These are phyloP conservation scores for Casuarius casuarius DNA, from an alignment of 2,113 vertebrate species.

Conservation along the genomic window DNA sequence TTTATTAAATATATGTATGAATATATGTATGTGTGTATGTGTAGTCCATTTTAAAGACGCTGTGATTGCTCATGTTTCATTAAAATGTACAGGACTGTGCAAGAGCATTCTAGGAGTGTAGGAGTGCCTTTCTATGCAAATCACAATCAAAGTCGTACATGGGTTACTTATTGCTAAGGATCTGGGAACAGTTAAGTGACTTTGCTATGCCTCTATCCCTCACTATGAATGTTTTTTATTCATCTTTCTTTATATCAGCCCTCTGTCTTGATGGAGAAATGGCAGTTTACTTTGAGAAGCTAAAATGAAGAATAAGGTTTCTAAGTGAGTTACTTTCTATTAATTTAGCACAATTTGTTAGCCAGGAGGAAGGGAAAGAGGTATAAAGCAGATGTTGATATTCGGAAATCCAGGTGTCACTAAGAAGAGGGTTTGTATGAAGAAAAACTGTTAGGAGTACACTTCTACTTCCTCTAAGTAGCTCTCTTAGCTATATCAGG, in stretches of 20 bases:
- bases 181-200: neutral
- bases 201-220: neutral
- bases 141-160: neutral
- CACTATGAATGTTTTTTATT: neutral
- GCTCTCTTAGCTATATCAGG: neutral
- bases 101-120: neutral
- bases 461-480: neutral
- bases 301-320: neutral
- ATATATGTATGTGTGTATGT: neutral
- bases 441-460: neutral
- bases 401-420: neutral
- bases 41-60: neutral
- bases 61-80: neutral
- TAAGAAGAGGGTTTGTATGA: neutral
- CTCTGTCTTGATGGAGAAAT: neutral
- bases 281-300: neutral
- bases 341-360: neutral
- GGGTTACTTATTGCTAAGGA: neutral
- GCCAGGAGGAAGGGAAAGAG: neutral
- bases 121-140: neutral
- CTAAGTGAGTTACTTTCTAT: neutral
- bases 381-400: neutral
- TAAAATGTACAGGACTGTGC: neutral
- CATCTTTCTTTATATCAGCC: neutral
- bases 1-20: neutral